A percentile compares a stretch with the other conserved stretches of the same genome.
Conservation (phyloP, 2,797 vertebrate genomes). For the Centroberyx gerrardi region DNA sequence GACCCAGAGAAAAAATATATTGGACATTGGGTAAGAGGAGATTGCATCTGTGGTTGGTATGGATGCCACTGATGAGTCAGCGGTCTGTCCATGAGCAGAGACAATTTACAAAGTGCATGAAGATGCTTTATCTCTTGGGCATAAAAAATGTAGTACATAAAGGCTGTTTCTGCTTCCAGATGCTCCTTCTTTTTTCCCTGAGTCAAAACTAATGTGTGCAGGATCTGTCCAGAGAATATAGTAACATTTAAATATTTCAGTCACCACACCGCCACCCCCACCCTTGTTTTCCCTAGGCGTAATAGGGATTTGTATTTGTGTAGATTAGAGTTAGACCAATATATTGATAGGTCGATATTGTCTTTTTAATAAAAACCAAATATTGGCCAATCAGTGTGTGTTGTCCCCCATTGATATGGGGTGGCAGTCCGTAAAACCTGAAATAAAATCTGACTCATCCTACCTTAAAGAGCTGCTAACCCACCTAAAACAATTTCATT, state of each 20-base stretch:
- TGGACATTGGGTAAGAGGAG: conserved; percentile 25
- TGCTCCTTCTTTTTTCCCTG: not conserved
- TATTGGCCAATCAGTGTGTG: no score
- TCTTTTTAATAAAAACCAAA: not conserved
- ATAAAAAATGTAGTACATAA: conserved; percentile 13
- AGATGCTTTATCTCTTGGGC: conserved; percentile 9
- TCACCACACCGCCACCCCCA: not conserved
- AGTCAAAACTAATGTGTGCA: not conserved
- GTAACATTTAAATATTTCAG: conserved; percentile 4
- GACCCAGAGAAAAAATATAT: conserved; percentile 34
- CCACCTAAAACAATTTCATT: no score
- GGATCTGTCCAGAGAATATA: conserved; percentile 6
- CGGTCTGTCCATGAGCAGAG: conserved; percentile 27
- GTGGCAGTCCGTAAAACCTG: no score
- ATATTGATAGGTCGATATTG: not conserved
- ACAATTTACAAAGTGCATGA: conserved; percentile 42
- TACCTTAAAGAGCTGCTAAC: no score
- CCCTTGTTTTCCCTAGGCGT: conserved; percentile 1
- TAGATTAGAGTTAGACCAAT: not conserved
- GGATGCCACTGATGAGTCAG: conserved; percentile 21
- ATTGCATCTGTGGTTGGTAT: conserved; percentile 51
- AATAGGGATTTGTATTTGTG: not conserved
- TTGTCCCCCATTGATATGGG: no score
- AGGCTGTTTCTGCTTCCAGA: not conserved
- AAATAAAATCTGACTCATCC: no score